Evolutionary conservation across 2,888 invertebrate species (phyloP).

Genomic region (Acrocera orbiculus): DNA sequence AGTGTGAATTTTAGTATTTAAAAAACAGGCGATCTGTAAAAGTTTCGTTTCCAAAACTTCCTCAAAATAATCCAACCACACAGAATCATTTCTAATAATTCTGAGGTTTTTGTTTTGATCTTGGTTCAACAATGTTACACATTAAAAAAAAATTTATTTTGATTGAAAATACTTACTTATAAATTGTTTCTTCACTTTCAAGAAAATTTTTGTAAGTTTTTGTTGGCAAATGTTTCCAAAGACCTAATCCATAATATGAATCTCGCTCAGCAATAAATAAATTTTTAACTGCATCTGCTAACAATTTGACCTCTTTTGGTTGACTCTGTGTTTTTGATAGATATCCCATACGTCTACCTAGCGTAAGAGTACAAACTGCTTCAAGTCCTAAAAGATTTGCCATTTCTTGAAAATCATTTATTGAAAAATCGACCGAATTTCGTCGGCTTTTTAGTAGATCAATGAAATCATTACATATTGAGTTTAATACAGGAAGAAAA

Average conservation of each 20-base stretch:
- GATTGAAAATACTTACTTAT: slow-evolving; percentile 41
- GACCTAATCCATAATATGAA: slow-evolving; percentile 61
- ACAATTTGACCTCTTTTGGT: slow-evolving; percentile 40
- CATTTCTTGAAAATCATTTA: slow-evolving; percentile 49
- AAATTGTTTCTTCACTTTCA: slow-evolving; percentile 60
- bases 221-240: slow-evolving; percentile 67
- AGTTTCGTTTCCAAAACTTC: too few relatives aligned
- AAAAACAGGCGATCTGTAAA: too few relatives aligned
- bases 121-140: not conserved
- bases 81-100: too few relatives aligned
- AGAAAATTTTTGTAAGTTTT: slow-evolving; percentile 51
- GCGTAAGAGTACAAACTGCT: slow-evolving; percentile 60
- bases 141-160: not conserved
- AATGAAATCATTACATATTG: slow-evolving; percentile 61
- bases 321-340: slow-evolving; percentile 33
- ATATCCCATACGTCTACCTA: slow-evolving; percentile 65
- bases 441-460: slow-evolving; percentile 42
- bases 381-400: slow-evolving; percentile 66
- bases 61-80: too few relatives aligned
- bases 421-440: slow-evolving; percentile 34
- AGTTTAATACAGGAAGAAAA: slow-evolving; percentile 56
- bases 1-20: too few relatives aligned
- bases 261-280: slow-evolving; percentile 65
- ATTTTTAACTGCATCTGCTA: slow-evolving; percentile 57
- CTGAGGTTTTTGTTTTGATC: too few relatives aligned